Percentiles rank a stretch among this genome's conserved stretches.
Evolutionary conservation across 2,797 vertebrate species (phyloP).

Genomic region (Macroramphosus scolopax): DNA sequence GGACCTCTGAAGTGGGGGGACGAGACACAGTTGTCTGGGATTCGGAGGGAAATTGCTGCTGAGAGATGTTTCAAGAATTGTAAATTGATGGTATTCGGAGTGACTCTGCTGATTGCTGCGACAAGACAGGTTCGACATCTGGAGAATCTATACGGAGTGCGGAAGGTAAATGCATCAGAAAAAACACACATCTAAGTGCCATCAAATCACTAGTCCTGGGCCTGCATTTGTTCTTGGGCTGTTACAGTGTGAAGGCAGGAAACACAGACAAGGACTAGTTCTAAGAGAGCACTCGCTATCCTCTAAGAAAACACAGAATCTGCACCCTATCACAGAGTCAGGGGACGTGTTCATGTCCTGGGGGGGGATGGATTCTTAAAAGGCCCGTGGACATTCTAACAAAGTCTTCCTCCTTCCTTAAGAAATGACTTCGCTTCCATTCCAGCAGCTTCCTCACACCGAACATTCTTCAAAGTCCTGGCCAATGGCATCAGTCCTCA

Average conservation of each 20-base stretch:
- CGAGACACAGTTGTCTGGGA: constrained; percentile 40
- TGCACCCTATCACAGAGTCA: constrained; percentile 53
- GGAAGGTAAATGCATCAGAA: constrained; percentile 51
- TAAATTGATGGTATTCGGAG: constrained; percentile 55
- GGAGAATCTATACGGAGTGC: constrained; percentile 44
- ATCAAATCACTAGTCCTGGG: constrained; percentile 62
- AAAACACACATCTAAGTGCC: constrained; percentile 57
- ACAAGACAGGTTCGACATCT: constrained; percentile 54
- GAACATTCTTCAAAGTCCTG: constrained; percentile 61
- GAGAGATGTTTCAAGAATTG: constrained; percentile 36
- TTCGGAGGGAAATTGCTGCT: constrained; percentile 46
- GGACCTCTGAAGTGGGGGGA: constrained; percentile 44
- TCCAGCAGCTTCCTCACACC: constrained; percentile 37
- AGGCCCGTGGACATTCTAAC: constrained; percentile 43
- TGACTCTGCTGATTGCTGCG: constrained; percentile 57
- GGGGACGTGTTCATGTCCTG: constrained; percentile 50
- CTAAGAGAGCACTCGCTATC: constrained; percentile 51
- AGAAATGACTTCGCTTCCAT: constrained; percentile 30
- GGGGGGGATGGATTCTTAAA: constrained; percentile 61
- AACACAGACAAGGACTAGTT: constrained; percentile 64
- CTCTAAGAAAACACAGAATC: constrained; percentile 47
- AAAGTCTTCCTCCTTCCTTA: constrained; percentile 45
- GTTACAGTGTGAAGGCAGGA: constrained; percentile 65
- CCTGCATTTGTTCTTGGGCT: constrained; percentile 58
- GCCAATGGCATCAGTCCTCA: constrained; percentile 45